Base-by-base conservation (phyloP, 2,888 invertebrate genomes). In the Synanthedon myopaeformis region DNA sequence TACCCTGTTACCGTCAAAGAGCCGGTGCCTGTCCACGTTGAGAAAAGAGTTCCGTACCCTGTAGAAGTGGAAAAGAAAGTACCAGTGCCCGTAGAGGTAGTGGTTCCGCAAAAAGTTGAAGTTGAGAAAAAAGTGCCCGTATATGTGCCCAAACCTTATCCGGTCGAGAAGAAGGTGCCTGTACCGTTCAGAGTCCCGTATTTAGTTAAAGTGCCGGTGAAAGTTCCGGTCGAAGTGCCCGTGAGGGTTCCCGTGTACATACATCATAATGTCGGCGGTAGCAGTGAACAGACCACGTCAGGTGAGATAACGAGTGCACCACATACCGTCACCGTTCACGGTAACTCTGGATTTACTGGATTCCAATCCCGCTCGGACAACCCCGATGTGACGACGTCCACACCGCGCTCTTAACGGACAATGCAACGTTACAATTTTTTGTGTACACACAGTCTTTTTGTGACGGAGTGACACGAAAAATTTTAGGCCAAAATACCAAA, bases 1-100 rank as follows among this genome's bases (percentile, higher is more conserved):
- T 89, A 88, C 62, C 82, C 89, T 10, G 82, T 91, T 8, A 86
- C 80, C 66, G 83, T 90, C 1, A 89, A 87, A 13, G 74, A 88
- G 56, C 89, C 89, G 2, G 84, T 89, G 62, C 85, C 87, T 2
- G 83, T 88, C 0, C 79, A 77, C 3, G 70, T 85, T 11, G 89
- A 89, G 72, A 76, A 82, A 58, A 75, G 67, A 68, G 81, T 88
- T 28, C 85, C 84, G 2, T 82, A 82, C 61, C 83, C 82, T 1
- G 80, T 86, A 3, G 76, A 82, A 59, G 79, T 89, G 3, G 89
- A 89, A 67, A 90, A 78, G 72, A 81, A 67, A 61, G 77, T 86
- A 19, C 82, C 79, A 0, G 72, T 77, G 17, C 84, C 81, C 0
- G 58, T 61, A 42, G 54, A 53, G 54, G 56, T 62, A 19, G 55